Evolutionary conservation across 2,797 vertebrate genomes (phyloP), one percentile per base, ranked within the genome.

Genomic region (Pseudochirops cupreus): DNA sequence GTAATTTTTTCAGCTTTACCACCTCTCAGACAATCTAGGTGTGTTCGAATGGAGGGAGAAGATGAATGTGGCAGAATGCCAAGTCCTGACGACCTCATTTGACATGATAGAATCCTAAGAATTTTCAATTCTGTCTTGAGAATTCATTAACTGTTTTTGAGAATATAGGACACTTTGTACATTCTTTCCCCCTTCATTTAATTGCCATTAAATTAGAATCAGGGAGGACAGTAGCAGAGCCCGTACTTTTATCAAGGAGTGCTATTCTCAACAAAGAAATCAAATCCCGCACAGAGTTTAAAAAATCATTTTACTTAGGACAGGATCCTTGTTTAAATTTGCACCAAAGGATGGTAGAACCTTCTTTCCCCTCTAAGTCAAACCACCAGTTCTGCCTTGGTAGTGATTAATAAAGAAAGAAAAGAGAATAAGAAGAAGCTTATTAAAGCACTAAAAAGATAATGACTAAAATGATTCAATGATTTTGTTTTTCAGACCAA

Each of bases 191-290:
- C 12, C 55, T 56, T 56, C 0, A 18, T 21, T 74, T n/a, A 74
- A 0, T 74, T 74, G 7, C 33, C 33, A 56, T 39, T 74, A 28
- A 74, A 39, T 31, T n/a, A 39, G 16, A 6, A 74, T 74, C 16
- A n/a, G 5, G 1, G 33, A n/a, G 33, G 33, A 39, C 16, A 67
- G 13, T 16, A 39, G 0, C 0, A 39, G 0, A 21, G 5, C 1
- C 33, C 16, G 11, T 74, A 18, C 62, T 7, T n/a, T 18, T 14
- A 39, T 5, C 62, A 18, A 7, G 62, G 16, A 74, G 5, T 18
- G 0, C 33, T 16, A 18, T n/a, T 18, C 62, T 74, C 5, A 74
- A 74, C 33, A 74, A 4, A n/a, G n/a, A 74, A 74, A 18, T 56
- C 16, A 74, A 2, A 74, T 5, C 16, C 62, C 33, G 1, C 62